These are phyloP conservation scores for Oenanthe oenanthe DNA, from an alignment of 2,113 vertebrate species.

Conservation along the genomic window DNA sequence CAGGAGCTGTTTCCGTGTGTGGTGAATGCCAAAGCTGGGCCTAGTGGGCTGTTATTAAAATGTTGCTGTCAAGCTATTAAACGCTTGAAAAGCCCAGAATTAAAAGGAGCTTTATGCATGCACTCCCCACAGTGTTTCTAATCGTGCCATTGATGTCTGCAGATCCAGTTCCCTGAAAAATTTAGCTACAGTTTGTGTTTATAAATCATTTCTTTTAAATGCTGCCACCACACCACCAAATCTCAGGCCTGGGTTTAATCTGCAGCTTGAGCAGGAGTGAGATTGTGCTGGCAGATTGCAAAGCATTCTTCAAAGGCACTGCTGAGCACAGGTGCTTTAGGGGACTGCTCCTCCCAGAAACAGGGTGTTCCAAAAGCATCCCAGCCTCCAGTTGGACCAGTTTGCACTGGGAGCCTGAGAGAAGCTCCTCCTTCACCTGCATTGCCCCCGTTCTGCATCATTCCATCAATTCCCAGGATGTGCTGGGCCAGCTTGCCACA, in stretches of 20 bases:
- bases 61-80: conserved; percentile 72
- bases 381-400: conserved; percentile 28
- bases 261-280: conserved; percentile 8
- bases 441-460: neutral
- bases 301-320: conserved; percentile 22
- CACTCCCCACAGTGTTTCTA: conserved; percentile 49
- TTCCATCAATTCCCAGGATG: neutral
- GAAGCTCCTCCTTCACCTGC: neutral
- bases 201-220: conserved; percentile 50
- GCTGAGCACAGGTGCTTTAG: conserved; percentile 24
- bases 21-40: conserved; percentile 62
- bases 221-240: conserved; percentile 5
- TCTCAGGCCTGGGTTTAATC: neutral
- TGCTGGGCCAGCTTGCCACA: neutral
- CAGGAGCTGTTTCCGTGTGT: conserved; percentile 64
- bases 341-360: conserved; percentile 13
- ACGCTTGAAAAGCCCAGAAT: conserved; percentile 67
- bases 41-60: conserved; percentile 72
- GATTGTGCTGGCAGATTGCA: neutral
- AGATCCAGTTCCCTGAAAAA: conserved; percentile 58
- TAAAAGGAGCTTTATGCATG: conserved; percentile 64
- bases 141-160: conserved; percentile 31
- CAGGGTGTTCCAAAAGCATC: neutral
- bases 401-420: neutral
- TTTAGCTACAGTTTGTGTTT: conserved; percentile 69